phyloP scores from a whole-genome alignment of 2,113 vertebrate genomes.

The Hemichromis elongatus region DNA sequence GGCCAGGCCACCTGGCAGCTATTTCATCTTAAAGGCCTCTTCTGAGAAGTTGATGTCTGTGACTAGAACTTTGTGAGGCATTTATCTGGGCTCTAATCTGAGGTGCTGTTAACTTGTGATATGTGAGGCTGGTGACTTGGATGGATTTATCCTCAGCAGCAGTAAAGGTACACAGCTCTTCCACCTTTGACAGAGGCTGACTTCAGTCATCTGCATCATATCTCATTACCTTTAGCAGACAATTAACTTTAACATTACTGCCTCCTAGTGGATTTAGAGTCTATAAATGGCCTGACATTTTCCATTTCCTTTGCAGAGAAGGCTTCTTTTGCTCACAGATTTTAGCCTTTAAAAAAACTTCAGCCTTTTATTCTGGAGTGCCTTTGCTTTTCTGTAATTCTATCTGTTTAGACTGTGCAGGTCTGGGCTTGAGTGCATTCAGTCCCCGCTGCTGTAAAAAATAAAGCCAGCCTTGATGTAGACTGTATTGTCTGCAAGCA shows the following conservation, averaged over 20 bases:
- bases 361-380: neutral
- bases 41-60: too few species aligned
- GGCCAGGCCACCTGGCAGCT: too few species aligned
- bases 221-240: slow-evolving; percentile 19
- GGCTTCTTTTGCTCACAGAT: neutral
- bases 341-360: neutral
- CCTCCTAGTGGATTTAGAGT: slow-evolving; percentile 33
- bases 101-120: neutral
- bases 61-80: neutral
- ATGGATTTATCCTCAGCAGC: neutral
- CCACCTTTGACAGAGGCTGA: neutral
- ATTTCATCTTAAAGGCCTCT: too few species aligned
- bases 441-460: neutral
- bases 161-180: neutral
- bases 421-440: neutral
- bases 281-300: neutral
- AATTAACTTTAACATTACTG: slow-evolving; percentile 21
- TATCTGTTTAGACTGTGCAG: neutral
- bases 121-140: neutral
- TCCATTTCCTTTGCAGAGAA: neutral
- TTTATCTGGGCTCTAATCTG: neutral
- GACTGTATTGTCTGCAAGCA: neutral
- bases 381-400: neutral
- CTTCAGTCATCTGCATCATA: slow-evolving; percentile 21
- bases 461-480: neutral